Evolutionary conservation across 2,888 invertebrate species (phyloP).

Genomic region (Acleris laterana): DNA sequence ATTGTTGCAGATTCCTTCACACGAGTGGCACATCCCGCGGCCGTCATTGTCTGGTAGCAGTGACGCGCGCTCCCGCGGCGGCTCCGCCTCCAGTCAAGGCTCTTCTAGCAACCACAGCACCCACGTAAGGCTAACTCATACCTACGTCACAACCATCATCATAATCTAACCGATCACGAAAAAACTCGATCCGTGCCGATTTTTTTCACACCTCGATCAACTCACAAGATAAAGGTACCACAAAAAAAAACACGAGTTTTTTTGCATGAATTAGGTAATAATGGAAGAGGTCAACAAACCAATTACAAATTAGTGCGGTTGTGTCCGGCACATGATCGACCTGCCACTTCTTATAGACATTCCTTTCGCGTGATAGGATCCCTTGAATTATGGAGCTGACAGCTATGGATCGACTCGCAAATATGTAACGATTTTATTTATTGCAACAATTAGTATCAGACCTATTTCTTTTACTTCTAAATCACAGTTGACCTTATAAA

Average conservation of each 20-base stretch:
- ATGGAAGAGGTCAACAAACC: slow-evolving; percentile 63
- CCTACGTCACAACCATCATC: slow-evolving; percentile 20
- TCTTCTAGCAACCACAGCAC: slow-evolving; percentile 90
- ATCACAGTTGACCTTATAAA: slow-evolving; percentile 22
- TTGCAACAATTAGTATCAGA: slow-evolving; percentile 39
- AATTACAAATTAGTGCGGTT: slow-evolving; percentile 52
- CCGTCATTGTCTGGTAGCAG: slow-evolving; percentile 87
- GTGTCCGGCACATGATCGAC: slow-evolving; percentile 61
- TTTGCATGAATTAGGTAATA: slow-evolving; percentile 53
- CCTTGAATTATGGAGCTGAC: slow-evolving; percentile 41
- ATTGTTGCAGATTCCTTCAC: slow-evolving; percentile 68
- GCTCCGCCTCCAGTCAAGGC: slow-evolving; percentile 87
- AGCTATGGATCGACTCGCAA: slow-evolving; percentile 39
- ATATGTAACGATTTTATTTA: slow-evolving; percentile 39
- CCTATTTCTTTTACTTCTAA: slow-evolving; percentile 22
- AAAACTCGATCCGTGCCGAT: slow-evolving; percentile 43
- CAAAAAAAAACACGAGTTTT: slow-evolving; percentile 46
- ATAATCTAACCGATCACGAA: slow-evolving; percentile 37
- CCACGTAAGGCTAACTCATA: slow-evolving; percentile 84
- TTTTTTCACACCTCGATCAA: slow-evolving; percentile 40
- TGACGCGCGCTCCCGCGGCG: slow-evolving; percentile 74
- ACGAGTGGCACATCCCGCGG: slow-evolving; percentile 92
- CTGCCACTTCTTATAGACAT: slow-evolving; percentile 48
- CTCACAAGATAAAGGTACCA: slow-evolving; percentile 30
- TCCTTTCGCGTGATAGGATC: slow-evolving; percentile 45